phyloP scores from a whole-genome alignment of 1,140 invertebrate genomes.

The Callitettix versicolor region DNA sequence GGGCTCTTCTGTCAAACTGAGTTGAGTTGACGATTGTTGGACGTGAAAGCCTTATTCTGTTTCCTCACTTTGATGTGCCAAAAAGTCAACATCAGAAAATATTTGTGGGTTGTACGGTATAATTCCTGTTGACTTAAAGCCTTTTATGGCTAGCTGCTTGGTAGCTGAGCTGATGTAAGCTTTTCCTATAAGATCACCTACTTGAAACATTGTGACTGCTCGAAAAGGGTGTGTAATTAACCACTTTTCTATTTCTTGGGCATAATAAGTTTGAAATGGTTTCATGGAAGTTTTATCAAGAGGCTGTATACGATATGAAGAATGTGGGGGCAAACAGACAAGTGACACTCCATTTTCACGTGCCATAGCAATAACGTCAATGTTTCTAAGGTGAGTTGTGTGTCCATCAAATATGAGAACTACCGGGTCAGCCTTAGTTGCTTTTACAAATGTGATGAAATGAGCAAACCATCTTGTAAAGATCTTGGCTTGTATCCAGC shows the following conservation, averaged over 20 bases:
- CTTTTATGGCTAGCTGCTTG: slow-evolving; percentile 26
- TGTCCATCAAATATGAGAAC: slow-evolving; percentile 33
- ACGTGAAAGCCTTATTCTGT: too few relatives aligned
- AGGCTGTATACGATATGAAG: slow-evolving; percentile 25
- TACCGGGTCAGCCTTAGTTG: slow-evolving; percentile 27
- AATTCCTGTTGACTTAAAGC: slow-evolving; percentile 25
- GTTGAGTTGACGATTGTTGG: too few relatives aligned
- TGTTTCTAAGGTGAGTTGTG: slow-evolving; percentile 27
- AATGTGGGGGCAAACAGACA: slow-evolving; percentile 29
- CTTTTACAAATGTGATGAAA: slow-evolving; percentile 22
- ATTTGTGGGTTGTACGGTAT: too few relatives aligned
- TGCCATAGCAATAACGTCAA: slow-evolving; percentile 27
- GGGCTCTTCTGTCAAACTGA: too few relatives aligned
- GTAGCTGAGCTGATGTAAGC: slow-evolving; percentile 27
- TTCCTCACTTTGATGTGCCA: too few relatives aligned
- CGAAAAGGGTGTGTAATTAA: slow-evolving; percentile 27
- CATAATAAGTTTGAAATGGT: slow-evolving; percentile 18
- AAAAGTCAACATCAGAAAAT: too few relatives aligned
- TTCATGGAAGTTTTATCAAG: slow-evolving; percentile 29
- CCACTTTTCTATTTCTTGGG: slow-evolving; percentile 32
- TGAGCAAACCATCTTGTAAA: slow-evolving; percentile 17
- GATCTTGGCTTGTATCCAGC: slow-evolving; percentile 31
- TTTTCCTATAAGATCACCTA: slow-evolving; percentile 25
- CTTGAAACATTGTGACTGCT: slow-evolving; percentile 25
- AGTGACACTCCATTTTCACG: slow-evolving; percentile 24